These are phyloP conservation scores for Cylas formicarius DNA, from an alignment of 1,140 invertebrate species.

Conservation along the genomic window DNA sequence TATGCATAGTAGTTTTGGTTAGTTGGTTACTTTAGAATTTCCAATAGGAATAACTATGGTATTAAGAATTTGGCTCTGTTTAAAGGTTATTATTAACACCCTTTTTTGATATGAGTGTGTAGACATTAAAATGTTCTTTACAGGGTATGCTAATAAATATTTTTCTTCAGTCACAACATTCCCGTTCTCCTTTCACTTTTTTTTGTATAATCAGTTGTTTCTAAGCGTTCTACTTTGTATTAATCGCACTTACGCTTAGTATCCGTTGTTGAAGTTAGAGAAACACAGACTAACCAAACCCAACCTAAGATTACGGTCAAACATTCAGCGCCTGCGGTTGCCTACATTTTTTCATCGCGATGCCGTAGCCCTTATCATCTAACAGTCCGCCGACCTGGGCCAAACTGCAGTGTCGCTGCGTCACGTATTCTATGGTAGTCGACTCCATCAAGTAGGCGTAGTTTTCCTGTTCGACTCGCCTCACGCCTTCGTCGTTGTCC, in stretches of 20 bases:
- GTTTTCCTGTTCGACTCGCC: constrained; percentile 56
- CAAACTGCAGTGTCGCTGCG: constrained; percentile 62
- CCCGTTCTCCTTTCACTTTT: not conserved
- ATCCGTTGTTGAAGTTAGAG: not conserved
- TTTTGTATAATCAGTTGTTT: not conserved
- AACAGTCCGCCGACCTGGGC: constrained; percentile 58
- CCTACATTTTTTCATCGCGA: constrained; percentile 69
- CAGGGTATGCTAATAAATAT: too few relatives aligned
- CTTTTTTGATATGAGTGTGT: too few relatives aligned
- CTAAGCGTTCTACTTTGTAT: not conserved
- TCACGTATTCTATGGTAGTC: constrained; percentile 61
- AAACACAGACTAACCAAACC: not conserved
- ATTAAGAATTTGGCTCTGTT: too few relatives aligned
- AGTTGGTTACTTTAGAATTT: too few relatives aligned
- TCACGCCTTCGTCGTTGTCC: constrained; percentile 61
- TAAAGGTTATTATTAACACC: too few relatives aligned
- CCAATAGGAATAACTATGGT: too few relatives aligned
- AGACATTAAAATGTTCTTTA: too few relatives aligned
- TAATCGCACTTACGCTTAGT: not conserved
- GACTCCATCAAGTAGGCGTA: constrained; percentile 76
- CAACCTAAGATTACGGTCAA: not conserved
- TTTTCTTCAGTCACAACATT: not conserved
- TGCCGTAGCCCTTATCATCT: constrained; percentile 79
- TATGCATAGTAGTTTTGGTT: too few relatives aligned
- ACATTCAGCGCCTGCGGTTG: constrained; percentile 10